Percentiles rank a stretch among this genome's conserved stretches.
Evolutionary conservation across 2,888 invertebrate species (phyloP).

Genomic region (Drosophila testacea): DNA sequence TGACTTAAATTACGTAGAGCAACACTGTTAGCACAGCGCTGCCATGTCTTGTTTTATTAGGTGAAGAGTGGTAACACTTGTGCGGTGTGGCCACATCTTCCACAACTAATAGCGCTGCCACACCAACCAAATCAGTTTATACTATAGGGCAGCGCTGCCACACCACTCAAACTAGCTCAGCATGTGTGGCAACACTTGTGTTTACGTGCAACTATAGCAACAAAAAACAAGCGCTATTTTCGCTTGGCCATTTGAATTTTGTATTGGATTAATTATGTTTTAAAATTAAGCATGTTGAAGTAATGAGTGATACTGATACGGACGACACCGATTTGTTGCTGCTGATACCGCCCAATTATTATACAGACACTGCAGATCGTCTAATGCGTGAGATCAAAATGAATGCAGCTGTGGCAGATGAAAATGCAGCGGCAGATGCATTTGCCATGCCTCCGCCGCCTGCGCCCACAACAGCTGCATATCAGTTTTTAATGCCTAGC

Average conservation of each 20-base stretch:
- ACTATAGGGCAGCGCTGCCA: background rate
- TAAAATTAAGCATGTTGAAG: constrained; percentile 39
- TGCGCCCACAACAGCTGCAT: constrained; percentile 65
- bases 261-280: background rate
- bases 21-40: background rate
- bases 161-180: background rate
- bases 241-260: constrained; percentile 19
- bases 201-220: constrained; percentile 55
- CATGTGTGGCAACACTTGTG: constrained; percentile 7
- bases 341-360: constrained; percentile 92
- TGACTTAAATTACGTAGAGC: background rate
- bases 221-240: constrained; percentile 31
- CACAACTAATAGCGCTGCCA: background rate
- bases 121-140: no score
- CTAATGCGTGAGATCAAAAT: constrained; percentile 64
- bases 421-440: constrained; percentile 61
- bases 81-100: background rate
- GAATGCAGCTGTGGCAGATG: constrained; percentile 35
- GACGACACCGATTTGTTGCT: constrained; percentile 94
- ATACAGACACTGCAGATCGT: constrained; percentile 85
- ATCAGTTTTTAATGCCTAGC: constrained; percentile 71
- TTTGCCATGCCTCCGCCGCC: constrained; percentile 71
- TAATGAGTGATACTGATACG: constrained; percentile 86
- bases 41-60: background rate
- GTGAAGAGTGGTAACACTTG: no score